Percentiles rank a stretch among this genome's conserved stretches.
Conservation (phyloP, 2,888 invertebrate genomes). For the Sisyra nigra region DNA sequence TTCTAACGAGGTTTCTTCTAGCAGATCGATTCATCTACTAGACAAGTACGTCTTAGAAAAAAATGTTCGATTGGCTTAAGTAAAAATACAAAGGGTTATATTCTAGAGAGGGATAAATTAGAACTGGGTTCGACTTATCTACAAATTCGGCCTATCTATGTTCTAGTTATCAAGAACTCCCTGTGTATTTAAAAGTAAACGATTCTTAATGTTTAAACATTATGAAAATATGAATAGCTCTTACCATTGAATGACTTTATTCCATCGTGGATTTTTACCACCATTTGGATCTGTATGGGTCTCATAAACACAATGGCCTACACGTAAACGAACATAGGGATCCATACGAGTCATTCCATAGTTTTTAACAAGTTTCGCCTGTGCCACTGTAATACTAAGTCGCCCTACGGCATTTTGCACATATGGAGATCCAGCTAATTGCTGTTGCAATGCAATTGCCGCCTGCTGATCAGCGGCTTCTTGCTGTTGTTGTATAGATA, state of each 20-base stretch:
- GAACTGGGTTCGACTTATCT: no score
- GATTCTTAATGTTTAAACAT: not conserved
- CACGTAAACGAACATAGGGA: constrained; percentile 81
- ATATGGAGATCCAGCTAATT: constrained; percentile 30
- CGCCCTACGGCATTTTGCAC: constrained; percentile 43
- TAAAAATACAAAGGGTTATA: no score
- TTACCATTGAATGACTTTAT: constrained; percentile 85
- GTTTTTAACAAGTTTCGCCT: constrained; percentile 86
- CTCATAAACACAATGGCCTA: constrained; percentile 91
- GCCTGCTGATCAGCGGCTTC: constrained; percentile 66
- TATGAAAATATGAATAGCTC: constrained; percentile 12
- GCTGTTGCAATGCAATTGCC: constrained; percentile 54
- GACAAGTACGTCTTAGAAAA: no score
- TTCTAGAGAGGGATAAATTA: no score
- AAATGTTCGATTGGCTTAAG: no score
- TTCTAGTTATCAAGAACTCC: no score
- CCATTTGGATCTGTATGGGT: constrained; percentile 91
- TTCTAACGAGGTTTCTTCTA: no score
- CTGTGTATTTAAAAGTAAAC: not conserved
- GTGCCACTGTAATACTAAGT: constrained; percentile 71
- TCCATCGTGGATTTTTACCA: constrained; percentile 90
- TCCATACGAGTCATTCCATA: constrained; percentile 94
- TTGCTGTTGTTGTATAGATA: constrained; percentile 43
- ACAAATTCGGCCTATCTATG: no score
- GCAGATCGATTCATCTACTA: no score